phyloP scores from a whole-genome alignment of 2,888 invertebrate genomes.

The Dicycla oo region DNA sequence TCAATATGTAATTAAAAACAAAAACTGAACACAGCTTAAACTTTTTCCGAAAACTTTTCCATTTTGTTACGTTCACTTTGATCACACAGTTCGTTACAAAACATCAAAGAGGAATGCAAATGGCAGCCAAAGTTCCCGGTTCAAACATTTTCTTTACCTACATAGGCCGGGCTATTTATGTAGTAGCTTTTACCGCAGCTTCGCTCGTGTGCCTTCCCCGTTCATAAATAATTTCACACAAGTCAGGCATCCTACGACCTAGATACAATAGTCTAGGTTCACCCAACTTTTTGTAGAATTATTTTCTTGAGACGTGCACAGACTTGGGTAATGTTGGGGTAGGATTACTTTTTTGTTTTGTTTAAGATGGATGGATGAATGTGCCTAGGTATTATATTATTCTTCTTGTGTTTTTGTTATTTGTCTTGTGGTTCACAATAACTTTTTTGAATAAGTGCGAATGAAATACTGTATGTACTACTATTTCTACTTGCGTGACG shows the following conservation, averaged over 20 bases:
- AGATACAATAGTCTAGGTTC: constrained; percentile 20
- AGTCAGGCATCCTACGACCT: constrained; percentile 21
- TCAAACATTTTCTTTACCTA: constrained; percentile 22
- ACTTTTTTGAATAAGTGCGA: too few species aligned
- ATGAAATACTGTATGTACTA: too few species aligned
- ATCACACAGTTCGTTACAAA: constrained; percentile 17
- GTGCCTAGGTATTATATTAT: not conserved
- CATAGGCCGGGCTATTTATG: constrained; percentile 26
- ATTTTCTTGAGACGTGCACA: constrained; percentile 13
- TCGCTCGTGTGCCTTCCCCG: constrained; percentile 1
- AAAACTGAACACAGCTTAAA: constrained; percentile 9
- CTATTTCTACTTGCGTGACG: too few species aligned
- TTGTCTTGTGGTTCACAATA: too few species aligned
- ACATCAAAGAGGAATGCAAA: constrained; percentile 43
- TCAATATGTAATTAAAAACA: too few species aligned
- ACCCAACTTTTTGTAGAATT: constrained; percentile 14
- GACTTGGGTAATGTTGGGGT: not conserved
- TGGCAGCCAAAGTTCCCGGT: constrained; percentile 24
- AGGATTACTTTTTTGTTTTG: not conserved
- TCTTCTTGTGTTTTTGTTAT: not conserved
- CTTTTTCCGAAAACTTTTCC: not conserved
- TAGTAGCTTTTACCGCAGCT: constrained; percentile 22
- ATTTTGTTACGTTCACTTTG: constrained; percentile 1
- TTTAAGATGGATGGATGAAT: not conserved
- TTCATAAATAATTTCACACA: constrained; percentile 47